Evolutionary conservation across 2,888 invertebrate genomes (phyloP).

Genomic region (Heliconius aoede): DNA sequence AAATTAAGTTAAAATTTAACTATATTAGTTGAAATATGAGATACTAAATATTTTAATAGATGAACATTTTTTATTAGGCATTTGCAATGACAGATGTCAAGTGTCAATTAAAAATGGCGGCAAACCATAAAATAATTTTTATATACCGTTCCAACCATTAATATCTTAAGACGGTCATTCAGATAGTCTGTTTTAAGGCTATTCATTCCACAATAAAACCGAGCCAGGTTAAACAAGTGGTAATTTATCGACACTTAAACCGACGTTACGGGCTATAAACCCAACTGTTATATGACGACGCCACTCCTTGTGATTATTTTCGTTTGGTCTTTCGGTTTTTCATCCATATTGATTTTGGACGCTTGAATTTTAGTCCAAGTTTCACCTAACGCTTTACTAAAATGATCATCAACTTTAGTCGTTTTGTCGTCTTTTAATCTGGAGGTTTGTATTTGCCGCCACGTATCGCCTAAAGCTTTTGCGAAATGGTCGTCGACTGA

Average conservation of each 20-base stretch:
- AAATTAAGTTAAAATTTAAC: neutral
- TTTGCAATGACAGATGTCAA: conserved; percentile 9
- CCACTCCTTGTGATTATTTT: conserved; percentile 80
- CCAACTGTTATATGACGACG: conserved; percentile 78
- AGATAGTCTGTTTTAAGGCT: conserved; percentile 23
- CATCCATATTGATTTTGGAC: conserved; percentile 77
- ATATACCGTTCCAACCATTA: neutral
- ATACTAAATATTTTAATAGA: neutral
- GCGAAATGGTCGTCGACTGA: conserved; percentile 96
- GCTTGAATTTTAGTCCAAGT: conserved; percentile 91
- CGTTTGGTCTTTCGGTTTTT: conserved; percentile 70
- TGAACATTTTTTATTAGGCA: neutral
- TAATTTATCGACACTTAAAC: conserved; percentile 77
- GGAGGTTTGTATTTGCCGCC: conserved; percentile 88
- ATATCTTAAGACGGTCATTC: conserved; percentile 16
- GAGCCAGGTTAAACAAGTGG: conserved; percentile 65
- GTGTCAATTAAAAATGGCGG: conserved; percentile 1
- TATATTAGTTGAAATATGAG: neutral
- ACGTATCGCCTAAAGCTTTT: conserved; percentile 93
- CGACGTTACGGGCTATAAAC: conserved; percentile 67
- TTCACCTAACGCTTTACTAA: conserved; percentile 94
- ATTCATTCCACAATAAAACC: conserved; percentile 46
- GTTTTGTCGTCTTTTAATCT: conserved; percentile 76
- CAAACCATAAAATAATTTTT: neutral
- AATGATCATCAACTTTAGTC: conserved; percentile 89